phyloP scores from a whole-genome alignment of 2,888 invertebrate genomes.

The Holacanthella duospinosa region DNA sequence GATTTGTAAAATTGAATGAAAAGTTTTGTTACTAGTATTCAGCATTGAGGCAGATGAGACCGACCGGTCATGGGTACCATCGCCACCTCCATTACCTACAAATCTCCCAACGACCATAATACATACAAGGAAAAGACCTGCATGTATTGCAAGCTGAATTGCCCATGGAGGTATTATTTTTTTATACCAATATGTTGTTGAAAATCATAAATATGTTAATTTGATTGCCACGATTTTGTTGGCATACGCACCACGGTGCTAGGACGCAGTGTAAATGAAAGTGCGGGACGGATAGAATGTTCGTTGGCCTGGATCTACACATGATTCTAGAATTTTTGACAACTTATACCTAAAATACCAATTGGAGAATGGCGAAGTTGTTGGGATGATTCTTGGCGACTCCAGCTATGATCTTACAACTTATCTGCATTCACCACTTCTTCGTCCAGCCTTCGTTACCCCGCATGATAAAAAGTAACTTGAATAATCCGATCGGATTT shows the following conservation, averaged over 20 bases:
- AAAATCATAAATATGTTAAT: no score
- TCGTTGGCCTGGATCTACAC: conserved; percentile 1
- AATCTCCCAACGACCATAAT: no score
- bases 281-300: neutral
- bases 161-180: neutral
- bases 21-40: neutral
- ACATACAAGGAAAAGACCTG: neutral
- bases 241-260: neutral
- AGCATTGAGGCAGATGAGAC: neutral
- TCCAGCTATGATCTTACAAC: neutral
- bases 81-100: neutral
- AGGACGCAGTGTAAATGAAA: neutral
- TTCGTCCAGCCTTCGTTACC: neutral
- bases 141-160: no score
- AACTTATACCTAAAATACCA: neutral
- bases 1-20: neutral
- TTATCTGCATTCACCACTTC: neutral
- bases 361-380: neutral
- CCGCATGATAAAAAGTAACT: neutral
- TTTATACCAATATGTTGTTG: no score
- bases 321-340: conserved; percentile 2
- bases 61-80: neutral
- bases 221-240: no score
- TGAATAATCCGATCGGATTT: neutral
- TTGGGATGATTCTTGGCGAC: conserved; percentile 3